Evolutionary conservation across 2,113 vertebrate genomes (phyloP).

Genomic region (Alethe castanea): DNA sequence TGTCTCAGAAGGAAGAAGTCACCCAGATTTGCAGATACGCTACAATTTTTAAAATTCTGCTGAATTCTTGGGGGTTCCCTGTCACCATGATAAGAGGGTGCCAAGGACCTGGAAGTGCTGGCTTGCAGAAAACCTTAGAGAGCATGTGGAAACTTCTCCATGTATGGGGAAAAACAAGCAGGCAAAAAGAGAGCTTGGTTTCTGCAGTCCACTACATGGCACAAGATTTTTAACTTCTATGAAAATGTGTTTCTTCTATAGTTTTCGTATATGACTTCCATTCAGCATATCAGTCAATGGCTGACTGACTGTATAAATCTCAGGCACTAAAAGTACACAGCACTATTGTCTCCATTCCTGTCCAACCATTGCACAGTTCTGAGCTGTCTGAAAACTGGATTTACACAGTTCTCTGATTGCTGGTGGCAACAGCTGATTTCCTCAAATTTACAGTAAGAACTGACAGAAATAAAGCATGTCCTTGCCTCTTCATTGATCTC

Average conservation of each 20-base stretch:
- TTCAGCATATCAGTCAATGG: background rate
- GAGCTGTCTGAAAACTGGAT: background rate
- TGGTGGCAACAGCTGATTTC: background rate
- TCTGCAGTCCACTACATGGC: background rate
- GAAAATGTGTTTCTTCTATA: background rate
- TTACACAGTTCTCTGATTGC: background rate
- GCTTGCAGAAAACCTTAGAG: background rate
- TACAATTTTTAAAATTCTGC: background rate
- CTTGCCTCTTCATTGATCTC: background rate
- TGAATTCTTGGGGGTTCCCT: background rate
- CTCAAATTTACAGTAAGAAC: background rate
- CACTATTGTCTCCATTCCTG: fast-evolving
- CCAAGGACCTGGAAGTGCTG: background rate
- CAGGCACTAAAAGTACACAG: background rate
- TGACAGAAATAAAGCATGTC: background rate
- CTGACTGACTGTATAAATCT: background rate
- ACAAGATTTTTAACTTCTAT: background rate
- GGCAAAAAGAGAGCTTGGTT: fast-evolving
- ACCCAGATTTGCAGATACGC: background rate
- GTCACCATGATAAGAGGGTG: background rate
- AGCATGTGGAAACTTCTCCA: background rate
- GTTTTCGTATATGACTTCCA: background rate
- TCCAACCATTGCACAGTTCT: background rate
- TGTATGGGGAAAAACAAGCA: fast-evolving
- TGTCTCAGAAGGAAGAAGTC: background rate